Evolutionary conservation across 1,140 invertebrate genomes (phyloP), one percentile per base, ranked within the genome.

Genomic region (Pogonognathellus flavescens): DNA sequence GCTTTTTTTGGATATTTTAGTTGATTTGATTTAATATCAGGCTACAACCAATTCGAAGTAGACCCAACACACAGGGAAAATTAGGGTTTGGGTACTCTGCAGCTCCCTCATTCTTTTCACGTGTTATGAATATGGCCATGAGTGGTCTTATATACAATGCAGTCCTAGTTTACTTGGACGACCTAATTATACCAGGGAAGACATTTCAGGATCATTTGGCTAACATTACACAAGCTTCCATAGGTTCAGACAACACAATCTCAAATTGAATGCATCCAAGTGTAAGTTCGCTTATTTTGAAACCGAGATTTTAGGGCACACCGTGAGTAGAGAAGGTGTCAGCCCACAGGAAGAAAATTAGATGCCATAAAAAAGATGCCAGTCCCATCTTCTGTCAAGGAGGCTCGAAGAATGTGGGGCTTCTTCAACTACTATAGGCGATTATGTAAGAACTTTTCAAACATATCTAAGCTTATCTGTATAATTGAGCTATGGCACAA

Each of bases 31-130:
- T 57, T 87, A 0, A n/a, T 52, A n/a, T 53, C 72, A 18, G 93
- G 92, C 0, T 93, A 91, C 84, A 90, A 91, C 88, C 92, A 92
- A 88, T 50, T 92, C 14, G 59, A 60, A 57, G 50, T 84, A 0
- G 20, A 52, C 14, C 1, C 41, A 3, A 7, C 10, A 7, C 31
- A 76, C 10, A 76, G 41, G 10, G 70, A 76, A 18, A 76, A 76
- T 14, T 86, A 49, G 72, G 72, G 20, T 80, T 86, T 87, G 91
- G 91, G 0, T 82, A 91, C 0, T 88, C 88, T 4, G 87, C 89
- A 16, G 89, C 89, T 16, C 89, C 89, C 0, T 84, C 86, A 3
- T 89, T 90, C 53, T 91, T 90, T 81, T 91, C 91, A 84, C 76
- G 89, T 9, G 88, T 90, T 50, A 90, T 91, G 82, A 90, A 91